phyloP scores from a whole-genome alignment of 2,113 vertebrate genomes.

The Pyrgilauda ruficollis region DNA sequence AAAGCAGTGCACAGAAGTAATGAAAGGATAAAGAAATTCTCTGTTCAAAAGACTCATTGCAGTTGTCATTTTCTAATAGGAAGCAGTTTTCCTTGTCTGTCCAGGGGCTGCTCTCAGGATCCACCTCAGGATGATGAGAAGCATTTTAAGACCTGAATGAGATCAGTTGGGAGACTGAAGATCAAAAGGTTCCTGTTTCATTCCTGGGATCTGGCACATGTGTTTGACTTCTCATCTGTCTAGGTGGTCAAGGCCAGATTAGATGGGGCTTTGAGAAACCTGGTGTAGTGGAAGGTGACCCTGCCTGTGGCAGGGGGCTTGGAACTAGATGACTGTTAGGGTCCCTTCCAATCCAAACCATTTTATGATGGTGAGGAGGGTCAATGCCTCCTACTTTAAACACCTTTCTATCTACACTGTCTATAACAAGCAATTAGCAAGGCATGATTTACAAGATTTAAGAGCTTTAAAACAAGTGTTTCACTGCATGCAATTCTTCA shows the following conservation, averaged over 20 bases:
- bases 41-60: not conserved
- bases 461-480: not conserved
- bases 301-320: not conserved
- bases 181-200: not conserved
- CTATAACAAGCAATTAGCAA: not conserved
- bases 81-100: not conserved
- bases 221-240: not conserved
- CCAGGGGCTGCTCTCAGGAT: not conserved
- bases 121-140: not conserved
- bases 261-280: not conserved
- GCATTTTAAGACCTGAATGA: not conserved
- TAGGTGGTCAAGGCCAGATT: not conserved
- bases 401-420: not conserved
- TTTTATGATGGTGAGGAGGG: not conserved
- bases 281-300: not conserved
- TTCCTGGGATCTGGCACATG: not conserved
- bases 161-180: not conserved
- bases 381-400: not conserved
- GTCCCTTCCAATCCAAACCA: not conserved
- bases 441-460: not conserved
- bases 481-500: not conserved
- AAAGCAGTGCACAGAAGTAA: not conserved
- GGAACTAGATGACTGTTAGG: not conserved
- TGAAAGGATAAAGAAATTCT: not conserved
- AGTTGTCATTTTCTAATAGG: not conserved